A percentile compares a stretch with the other conserved stretches of the same genome.
These are phyloP conservation scores for Anticlea derivata DNA, from an alignment of 2,888 invertebrate species.

Conservation along the genomic window DNA sequence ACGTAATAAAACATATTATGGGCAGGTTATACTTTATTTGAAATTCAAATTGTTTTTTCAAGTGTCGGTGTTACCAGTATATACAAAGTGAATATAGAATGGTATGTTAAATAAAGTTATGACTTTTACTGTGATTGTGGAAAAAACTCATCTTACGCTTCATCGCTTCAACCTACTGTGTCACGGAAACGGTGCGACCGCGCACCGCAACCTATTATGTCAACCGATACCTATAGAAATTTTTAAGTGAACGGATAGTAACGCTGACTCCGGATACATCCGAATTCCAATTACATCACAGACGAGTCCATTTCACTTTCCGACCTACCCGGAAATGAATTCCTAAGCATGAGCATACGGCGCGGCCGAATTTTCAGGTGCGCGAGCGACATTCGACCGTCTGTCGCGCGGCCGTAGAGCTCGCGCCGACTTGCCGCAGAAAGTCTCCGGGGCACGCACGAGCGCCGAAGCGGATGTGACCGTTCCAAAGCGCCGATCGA, in stretches of 20 bases:
- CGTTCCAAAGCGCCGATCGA: constrained; percentile 60
- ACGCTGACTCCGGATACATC: constrained; percentile 81
- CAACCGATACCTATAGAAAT: constrained; percentile 76
- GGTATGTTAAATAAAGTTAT: constrained; percentile 46
- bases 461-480: constrained; percentile 80
- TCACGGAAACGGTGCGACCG: constrained; percentile 55
- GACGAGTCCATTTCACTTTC: constrained; percentile 84
- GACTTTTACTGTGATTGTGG: constrained; percentile 41
- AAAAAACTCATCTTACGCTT: constrained; percentile 61
- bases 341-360: constrained; percentile 82
- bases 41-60: constrained; percentile 49
- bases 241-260: constrained; percentile 81
- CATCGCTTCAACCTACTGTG: constrained; percentile 56
- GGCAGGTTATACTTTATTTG: constrained; percentile 43
- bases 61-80: constrained; percentile 38
- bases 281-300: constrained; percentile 84
- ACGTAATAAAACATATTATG: constrained; percentile 33
- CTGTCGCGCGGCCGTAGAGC: constrained; percentile 50
- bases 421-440: constrained; percentile 47
- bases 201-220: constrained; percentile 70
- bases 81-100: constrained; percentile 36
- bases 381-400: constrained; percentile 57
- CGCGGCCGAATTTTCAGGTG: constrained; percentile 66
- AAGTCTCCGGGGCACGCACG: constrained; percentile 69
- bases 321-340: constrained; percentile 84